A percentile compares a stretch with the other conserved stretches of the same genome.
phyloP scores from a whole-genome alignment of 2,888 invertebrate genomes.

The Tillus elongatus region DNA sequence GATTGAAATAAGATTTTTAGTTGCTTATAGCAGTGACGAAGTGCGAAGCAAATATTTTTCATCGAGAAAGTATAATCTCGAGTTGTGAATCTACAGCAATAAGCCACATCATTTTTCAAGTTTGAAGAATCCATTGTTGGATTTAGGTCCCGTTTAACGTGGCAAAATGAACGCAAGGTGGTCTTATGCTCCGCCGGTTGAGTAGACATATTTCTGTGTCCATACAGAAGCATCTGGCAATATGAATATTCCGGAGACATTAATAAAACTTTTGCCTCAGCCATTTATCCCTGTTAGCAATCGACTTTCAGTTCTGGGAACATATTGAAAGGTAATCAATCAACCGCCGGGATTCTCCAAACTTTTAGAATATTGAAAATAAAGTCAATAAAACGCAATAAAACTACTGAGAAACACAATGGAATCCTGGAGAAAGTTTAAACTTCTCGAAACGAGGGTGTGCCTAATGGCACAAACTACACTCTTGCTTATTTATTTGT shows the following conservation, averaged over 20 bases:
- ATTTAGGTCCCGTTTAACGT: too few species aligned
- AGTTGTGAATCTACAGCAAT: too few species aligned
- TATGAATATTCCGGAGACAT: neutral
- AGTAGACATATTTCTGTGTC: too few species aligned
- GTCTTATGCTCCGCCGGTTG: constrained; percentile 4
- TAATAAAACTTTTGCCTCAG: neutral
- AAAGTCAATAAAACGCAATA: constrained; percentile 1
- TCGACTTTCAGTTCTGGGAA: neutral
- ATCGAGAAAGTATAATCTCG: too few species aligned
- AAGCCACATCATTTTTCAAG: too few species aligned
- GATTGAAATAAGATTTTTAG: too few species aligned
- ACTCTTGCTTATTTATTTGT: neutral
- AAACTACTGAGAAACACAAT: too few species aligned
- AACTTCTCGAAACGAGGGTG: neutral
- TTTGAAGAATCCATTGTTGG: too few species aligned
- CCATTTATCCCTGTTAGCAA: neutral
- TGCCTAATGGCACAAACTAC: neutral
- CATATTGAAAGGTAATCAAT: constrained; percentile 3
- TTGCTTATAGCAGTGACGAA: too few species aligned
- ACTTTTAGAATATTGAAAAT: neutral
- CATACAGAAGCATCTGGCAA: neutral
- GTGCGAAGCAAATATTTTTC: too few species aligned
- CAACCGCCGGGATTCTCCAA: constrained; percentile 1
- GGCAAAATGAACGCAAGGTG: too few species aligned
- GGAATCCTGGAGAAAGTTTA: too few species aligned